A percentile compares a stretch with the other conserved stretches of the same genome.
These are phyloP conservation scores for Camponotus vicinus DNA, from an alignment of 1,140 invertebrate genomes.

Conservation along the genomic window DNA sequence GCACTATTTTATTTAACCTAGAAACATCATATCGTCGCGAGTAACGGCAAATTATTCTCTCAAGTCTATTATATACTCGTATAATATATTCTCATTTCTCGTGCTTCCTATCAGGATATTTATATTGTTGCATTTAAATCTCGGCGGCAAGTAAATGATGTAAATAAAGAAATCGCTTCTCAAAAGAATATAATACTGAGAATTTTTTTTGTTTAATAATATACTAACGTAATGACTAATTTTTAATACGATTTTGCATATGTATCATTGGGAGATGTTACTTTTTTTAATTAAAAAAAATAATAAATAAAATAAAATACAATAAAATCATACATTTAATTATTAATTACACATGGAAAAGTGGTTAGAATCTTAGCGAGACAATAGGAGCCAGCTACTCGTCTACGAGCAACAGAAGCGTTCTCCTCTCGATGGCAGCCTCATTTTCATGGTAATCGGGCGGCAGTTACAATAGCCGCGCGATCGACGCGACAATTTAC, in stretches of 20 bases:
- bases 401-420: slow-evolving; percentile 18
- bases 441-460: slow-evolving; percentile 51
- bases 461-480: slow-evolving; percentile 36
- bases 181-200: no score
- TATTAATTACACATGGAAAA: neutral
- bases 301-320: neutral
- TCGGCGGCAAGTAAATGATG: neutral
- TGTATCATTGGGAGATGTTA: neutral
- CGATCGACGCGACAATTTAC: slow-evolving; percentile 56
- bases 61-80: neutral
- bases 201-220: no score
- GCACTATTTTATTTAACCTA: slow-evolving; percentile 34
- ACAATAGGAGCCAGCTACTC: neutral
- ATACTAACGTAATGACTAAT: no score
- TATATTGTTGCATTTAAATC: neutral
- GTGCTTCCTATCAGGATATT: slow-evolving; percentile 20
- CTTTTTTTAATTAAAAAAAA: neutral
- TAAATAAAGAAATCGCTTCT: neutral
- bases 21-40: neutral
- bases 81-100: slow-evolving; percentile 1
- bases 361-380: neutral
- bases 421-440: slow-evolving; percentile 6
- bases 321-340: neutral
- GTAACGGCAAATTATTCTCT: slow-evolving; percentile 13
- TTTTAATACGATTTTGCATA: no score